phyloP scores from a whole-genome alignment of 2,113 vertebrate species.

The Riparia riparia region DNA sequence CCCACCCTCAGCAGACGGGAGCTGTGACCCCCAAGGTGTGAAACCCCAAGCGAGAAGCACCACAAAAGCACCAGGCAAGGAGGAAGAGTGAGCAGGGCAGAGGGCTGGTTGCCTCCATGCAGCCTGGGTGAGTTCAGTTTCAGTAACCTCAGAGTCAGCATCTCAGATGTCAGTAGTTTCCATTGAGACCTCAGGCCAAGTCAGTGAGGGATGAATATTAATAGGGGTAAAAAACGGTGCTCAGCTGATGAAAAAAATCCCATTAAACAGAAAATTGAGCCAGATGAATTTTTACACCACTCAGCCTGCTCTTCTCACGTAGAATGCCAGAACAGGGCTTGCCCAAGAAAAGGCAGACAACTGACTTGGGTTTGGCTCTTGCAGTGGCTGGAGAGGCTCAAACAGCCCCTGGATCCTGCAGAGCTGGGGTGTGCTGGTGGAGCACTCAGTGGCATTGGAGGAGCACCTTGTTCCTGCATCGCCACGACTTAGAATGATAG shows the following conservation, averaged over 20 bases:
- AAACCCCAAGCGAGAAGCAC: neutral
- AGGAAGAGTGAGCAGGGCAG: neutral
- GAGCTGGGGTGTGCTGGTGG: neutral
- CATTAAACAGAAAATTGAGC: neutral
- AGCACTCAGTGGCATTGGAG: neutral
- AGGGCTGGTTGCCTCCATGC: neutral
- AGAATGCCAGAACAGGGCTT: neutral
- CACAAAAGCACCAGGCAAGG: neutral
- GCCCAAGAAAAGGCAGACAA: neutral
- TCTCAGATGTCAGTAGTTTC: slow-evolving; percentile 61
- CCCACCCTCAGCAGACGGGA: neutral
- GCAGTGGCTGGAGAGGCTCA: neutral
- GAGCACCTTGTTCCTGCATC: neutral
- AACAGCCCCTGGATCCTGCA: neutral
- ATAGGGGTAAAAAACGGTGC: neutral
- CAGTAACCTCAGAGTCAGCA: slow-evolving; percentile 48
- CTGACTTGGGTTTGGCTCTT: neutral
- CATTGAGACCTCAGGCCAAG: slow-evolving; percentile 23
- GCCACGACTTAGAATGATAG: accelerated
- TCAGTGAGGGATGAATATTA: neutral
- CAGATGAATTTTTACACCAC: neutral
- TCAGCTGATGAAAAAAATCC: neutral
- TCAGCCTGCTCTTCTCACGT: accelerated
- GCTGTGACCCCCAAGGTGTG: neutral
- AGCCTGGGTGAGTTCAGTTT: slow-evolving; percentile 2